Percentiles rank a stretch among this genome's conserved stretches.
phyloP scores from a whole-genome alignment of 2,113 vertebrate species.

The Monopterus albus region DNA sequence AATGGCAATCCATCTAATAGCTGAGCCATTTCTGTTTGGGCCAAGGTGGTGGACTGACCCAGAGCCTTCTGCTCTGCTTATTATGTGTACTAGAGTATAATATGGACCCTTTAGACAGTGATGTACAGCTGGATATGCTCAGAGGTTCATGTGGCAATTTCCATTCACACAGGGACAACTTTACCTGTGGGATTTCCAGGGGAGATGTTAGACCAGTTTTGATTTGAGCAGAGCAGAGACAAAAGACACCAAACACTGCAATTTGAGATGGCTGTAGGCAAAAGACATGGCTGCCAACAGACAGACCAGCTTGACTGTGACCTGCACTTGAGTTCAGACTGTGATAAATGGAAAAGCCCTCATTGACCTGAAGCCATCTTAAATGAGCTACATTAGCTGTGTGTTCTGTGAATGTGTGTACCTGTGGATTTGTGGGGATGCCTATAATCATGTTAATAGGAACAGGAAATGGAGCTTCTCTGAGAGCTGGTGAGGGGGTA shows the following conservation, averaged over 20 bases:
- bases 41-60: background rate
- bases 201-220: conserved; percentile 44
- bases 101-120: conserved; percentile 18
- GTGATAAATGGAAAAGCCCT: conserved; percentile 68
- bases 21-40: background rate
- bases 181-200: conserved; percentile 48
- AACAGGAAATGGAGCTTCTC: conserved; percentile 71
- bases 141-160: conserved; percentile 46
- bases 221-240: conserved; percentile 21
- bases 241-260: conserved; percentile 15
- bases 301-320: conserved; percentile 36
- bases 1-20: no score
- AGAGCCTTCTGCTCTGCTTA: background rate
- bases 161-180: conserved; percentile 38
- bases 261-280: conserved; percentile 30
- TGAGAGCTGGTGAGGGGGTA: conserved; percentile 46
- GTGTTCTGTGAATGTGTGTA: conserved; percentile 35
- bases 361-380: conserved; percentile 69
- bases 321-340: conserved; percentile 44
- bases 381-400: conserved; percentile 67
- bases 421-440: conserved; percentile 49
- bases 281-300: background rate
- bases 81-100: conserved; percentile 3
- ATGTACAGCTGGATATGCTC: conserved; percentile 46
- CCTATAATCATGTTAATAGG: conserved; percentile 72